Percentiles rank a stretch among this genome's conserved stretches.
These are phyloP conservation scores for Drosophila meridiana DNA, from an alignment of 2,888 invertebrate genomes.

Conservation along the genomic window DNA sequence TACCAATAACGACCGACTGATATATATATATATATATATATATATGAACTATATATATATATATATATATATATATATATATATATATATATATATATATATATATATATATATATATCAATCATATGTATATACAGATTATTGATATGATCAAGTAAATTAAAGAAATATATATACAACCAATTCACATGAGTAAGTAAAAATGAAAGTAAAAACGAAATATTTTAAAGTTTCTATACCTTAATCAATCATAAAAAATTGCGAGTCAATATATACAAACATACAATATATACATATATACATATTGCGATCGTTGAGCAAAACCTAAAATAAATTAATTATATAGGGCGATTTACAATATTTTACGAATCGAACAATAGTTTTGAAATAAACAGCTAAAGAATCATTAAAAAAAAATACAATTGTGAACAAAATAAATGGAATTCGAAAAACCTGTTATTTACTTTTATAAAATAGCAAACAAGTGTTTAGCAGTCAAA, in stretches of 20 bases:
- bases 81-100: slow-evolving; percentile 58
- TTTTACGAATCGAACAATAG: slow-evolving; percentile 59
- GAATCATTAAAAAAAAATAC: slow-evolving; percentile 11
- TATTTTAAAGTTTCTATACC: slow-evolving; percentile 69
- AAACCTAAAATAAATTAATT: slow-evolving; percentile 48
- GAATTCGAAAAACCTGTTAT: slow-evolving; percentile 44
- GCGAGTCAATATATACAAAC: slow-evolving; percentile 68
- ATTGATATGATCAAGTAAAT: slow-evolving; percentile 79
- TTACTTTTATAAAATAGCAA: slow-evolving; percentile 65
- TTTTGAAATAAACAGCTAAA: slow-evolving; percentile 49
- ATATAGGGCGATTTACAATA: slow-evolving; percentile 67
- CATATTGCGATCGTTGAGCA: slow-evolving; percentile 63
- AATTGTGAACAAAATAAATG: not conserved
- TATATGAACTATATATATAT: slow-evolving; percentile 74
- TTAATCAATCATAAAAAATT: slow-evolving; percentile 75
- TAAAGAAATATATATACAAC: slow-evolving; percentile 67
- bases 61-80: slow-evolving; percentile 51
- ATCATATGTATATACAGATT: slow-evolving; percentile 48
- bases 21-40: slow-evolving; percentile 58
- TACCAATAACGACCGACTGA: too few species aligned
- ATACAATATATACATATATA: slow-evolving; percentile 61
- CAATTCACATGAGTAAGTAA: slow-evolving; percentile 40
- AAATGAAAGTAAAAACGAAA: slow-evolving; percentile 28
- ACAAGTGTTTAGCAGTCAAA: slow-evolving; percentile 35
- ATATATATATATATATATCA: slow-evolving; percentile 72